Base-by-base conservation (phyloP, 2,888 invertebrate species). In the Frankliniella intonsa region DNA sequence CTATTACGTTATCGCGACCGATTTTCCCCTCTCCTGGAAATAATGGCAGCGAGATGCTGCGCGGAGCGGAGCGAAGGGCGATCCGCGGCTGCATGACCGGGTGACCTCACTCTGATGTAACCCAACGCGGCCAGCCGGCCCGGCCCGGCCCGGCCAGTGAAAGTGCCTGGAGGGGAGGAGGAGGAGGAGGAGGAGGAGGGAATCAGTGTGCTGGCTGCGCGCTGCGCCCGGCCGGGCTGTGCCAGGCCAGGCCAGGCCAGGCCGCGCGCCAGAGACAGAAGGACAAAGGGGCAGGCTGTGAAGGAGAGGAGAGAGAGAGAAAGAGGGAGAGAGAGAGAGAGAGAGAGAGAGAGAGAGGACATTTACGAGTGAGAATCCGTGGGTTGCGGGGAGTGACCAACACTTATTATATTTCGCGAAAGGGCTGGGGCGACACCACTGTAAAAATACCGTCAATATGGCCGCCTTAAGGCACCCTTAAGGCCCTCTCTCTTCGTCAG, bases 41-140 rank as follows among this genome's bases (percentile, higher is more conserved):
- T 38, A 38, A 38, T 38, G 38, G 38, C 38, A 5, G 38, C 38
- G 38, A 38, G 38, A 38, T 38, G 38, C 38, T 38, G 38, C 38
- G 22, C 69, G 22, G 22, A 9, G 65, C 65, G 14, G 19, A 22
- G 22, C 69, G 22, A n/a, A 55, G 14, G 55, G 55, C 55, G 22
- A n/a, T n/a, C 69, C 22, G 69, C 69, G 22, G 69, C 69, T 5
- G 69, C 69, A 69, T 69, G 69, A 69, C 69, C 69, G 69, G 69
- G 69, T 69, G 69, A 69, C 69, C 69, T 69, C 69, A 69, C 69
- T 22, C 69, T 69, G 69, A 69, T 69, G 69, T 69, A 69, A 69
- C 69, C 69, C 69, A 69, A 69, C 69, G n/a, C 38, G 2, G 38
- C 38, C 3, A 5, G 3, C 38, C 38, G 38, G 38, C 38, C 38